A percentile compares a stretch with the other conserved stretches of the same genome.
These are phyloP conservation scores for Vesta saturnalis DNA, from an alignment of 2,888 invertebrate genomes.

Conservation along the genomic window DNA sequence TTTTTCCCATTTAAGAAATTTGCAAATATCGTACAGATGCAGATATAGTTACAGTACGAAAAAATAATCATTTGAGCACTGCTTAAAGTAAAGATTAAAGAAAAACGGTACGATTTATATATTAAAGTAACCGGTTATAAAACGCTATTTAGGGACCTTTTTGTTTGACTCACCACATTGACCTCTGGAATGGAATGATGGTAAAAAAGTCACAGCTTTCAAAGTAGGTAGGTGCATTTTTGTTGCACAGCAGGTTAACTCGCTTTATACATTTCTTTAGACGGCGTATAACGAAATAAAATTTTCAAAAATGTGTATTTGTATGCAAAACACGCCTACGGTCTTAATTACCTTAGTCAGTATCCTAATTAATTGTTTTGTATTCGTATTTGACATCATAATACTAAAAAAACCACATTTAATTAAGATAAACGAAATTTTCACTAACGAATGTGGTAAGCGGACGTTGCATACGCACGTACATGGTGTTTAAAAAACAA, in stretches of 20 bases:
- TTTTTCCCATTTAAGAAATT: not conserved
- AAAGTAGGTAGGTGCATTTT: conserved; percentile 37
- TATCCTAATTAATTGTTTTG: too few species aligned
- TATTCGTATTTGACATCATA: too few species aligned
- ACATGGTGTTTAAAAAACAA: too few species aligned
- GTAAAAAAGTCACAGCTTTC: conserved; percentile 32
- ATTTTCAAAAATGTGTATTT: not conserved
- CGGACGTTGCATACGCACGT: too few species aligned
- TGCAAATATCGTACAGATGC: not conserved
- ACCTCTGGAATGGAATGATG: conserved; percentile 34
- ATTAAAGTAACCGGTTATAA: conserved; percentile 34
- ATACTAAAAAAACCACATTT: too few species aligned
- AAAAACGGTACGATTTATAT: conserved; percentile 21
- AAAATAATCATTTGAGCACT: not conserved
- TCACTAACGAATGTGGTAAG: too few species aligned
- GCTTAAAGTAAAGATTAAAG: not conserved
- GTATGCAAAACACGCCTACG: not conserved
- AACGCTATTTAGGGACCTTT: conserved; percentile 33
- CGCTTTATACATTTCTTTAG: not conserved
- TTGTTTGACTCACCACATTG: conserved; percentile 34
- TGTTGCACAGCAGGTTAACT: conserved; percentile 35
- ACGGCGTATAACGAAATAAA: not conserved
- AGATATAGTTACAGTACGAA: not conserved
- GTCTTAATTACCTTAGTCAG: not conserved
- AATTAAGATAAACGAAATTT: too few species aligned